Percentiles rank a stretch among this genome's conserved stretches.
Evolutionary conservation across 1,140 invertebrate species (phyloP).

Genomic region (Trachelipus rathkii): DNA sequence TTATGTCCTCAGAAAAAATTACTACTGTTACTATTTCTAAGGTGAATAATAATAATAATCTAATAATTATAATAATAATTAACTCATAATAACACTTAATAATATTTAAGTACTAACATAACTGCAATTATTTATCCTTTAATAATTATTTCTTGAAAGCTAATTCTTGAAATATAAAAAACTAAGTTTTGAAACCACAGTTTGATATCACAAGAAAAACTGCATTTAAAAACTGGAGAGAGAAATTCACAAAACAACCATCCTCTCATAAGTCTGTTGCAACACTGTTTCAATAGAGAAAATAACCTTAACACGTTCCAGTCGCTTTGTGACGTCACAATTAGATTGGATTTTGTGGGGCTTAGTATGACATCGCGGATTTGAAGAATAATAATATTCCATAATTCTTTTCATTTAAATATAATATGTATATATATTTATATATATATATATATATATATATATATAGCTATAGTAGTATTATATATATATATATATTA

Average conservation of each 20-base stretch:
- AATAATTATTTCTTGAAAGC: too few species aligned
- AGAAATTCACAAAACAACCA: not conserved
- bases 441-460: slow-evolving; percentile 17
- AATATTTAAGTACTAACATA: too few species aligned
- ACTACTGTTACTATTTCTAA: too few species aligned
- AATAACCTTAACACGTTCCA: not conserved
- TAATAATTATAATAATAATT: too few species aligned
- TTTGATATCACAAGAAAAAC: too few species aligned
- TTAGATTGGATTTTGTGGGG: not conserved
- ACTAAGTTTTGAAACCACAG: too few species aligned
- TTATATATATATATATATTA: slow-evolving; percentile 3
- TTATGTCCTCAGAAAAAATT: too few species aligned
- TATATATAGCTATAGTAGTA: not conserved
- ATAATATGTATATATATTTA: slow-evolving; percentile 25
- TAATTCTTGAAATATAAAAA: too few species aligned
- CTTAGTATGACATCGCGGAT: not conserved
- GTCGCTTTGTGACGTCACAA: not conserved
- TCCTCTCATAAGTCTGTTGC: not conserved
- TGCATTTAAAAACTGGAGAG: not conserved
- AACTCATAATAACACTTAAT: too few species aligned
- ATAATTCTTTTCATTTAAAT: too few species aligned
- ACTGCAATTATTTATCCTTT: too few species aligned
- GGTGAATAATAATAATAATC: too few species aligned
- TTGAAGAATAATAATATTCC: not conserved
- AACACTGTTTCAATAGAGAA: not conserved